Percentiles rank a stretch among this genome's conserved stretches.
phyloP scores from a whole-genome alignment of 2,888 invertebrate genomes.

The Tridacna gigas region DNA sequence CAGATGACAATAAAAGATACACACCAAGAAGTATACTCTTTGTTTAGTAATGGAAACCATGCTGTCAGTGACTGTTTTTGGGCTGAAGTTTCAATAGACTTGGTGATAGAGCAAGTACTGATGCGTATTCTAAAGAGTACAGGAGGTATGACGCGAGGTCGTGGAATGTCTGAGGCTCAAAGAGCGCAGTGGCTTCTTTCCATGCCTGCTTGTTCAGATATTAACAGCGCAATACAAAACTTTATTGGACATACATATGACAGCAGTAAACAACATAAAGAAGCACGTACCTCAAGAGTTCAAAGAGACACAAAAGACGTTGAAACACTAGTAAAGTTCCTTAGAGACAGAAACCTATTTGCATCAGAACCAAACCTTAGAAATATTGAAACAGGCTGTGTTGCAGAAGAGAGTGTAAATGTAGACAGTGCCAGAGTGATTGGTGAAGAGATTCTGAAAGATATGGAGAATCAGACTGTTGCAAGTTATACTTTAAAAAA shows the following conservation, averaged over 20 bases:
- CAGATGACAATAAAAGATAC: slow-evolving; percentile 34
- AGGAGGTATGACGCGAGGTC: too few species aligned
- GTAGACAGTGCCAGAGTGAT: slow-evolving; percentile 57
- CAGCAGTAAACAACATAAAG: slow-evolving; percentile 66
- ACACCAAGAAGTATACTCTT: slow-evolving; percentile 17
- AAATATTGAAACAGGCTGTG: slow-evolving; percentile 67
- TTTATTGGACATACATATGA: too few species aligned
- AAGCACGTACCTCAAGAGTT: slow-evolving; percentile 40
- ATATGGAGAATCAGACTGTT: slow-evolving; percentile 52
- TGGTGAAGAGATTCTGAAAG: slow-evolving; percentile 54
- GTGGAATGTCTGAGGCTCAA: too few species aligned
- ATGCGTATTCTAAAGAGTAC: too few species aligned
- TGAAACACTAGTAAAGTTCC: slow-evolving; percentile 34
- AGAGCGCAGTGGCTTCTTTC: too few species aligned
- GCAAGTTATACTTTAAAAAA: slow-evolving; percentile 50
- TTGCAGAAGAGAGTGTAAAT: slow-evolving; percentile 63
- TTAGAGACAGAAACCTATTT: slow-evolving; percentile 65
- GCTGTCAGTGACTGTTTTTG: too few species aligned
- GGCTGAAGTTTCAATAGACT: too few species aligned
- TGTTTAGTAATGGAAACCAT: slow-evolving; percentile 35
- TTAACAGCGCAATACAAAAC: too few species aligned
- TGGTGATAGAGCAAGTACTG: too few species aligned
- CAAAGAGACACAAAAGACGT: slow-evolving; percentile 59
- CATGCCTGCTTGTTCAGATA: too few species aligned
- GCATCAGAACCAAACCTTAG: slow-evolving; percentile 42